phyloP scores from a whole-genome alignment of 2,113 vertebrate genomes.

The Sprattus sprattus region DNA sequence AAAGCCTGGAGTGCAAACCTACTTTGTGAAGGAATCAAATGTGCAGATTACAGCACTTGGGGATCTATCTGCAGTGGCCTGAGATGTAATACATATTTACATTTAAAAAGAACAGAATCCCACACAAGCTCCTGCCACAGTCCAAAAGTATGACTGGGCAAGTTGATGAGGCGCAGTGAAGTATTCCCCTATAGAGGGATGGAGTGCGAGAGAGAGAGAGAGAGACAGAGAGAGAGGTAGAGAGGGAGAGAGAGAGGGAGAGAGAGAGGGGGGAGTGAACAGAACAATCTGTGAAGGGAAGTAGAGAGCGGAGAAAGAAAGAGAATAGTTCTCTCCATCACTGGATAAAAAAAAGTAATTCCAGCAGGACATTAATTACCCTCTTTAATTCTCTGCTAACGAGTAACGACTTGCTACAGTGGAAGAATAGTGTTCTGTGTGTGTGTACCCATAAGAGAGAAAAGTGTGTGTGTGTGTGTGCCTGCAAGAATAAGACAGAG shows the following conservation, averaged over 20 bases:
- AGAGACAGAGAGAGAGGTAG: not conserved
- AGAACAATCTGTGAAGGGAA: not conserved
- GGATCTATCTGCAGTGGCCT: not conserved
- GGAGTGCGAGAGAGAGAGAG: not conserved
- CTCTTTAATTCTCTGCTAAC: not conserved
- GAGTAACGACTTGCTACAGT: not conserved
- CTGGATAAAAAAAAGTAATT: not conserved
- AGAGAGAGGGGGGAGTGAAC: not conserved
- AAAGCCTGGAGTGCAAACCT: not conserved
- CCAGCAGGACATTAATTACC: not conserved
- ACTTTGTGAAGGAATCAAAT: not conserved
- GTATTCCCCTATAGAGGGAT: not conserved
- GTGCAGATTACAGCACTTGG: not conserved
- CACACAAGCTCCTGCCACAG: not conserved
- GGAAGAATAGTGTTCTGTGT: not conserved
- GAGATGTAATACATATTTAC: slow-evolving; percentile 1
- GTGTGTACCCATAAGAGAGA: not conserved
- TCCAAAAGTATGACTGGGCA: slow-evolving; percentile 15
- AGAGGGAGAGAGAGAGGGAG: not conserved
- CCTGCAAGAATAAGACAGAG: too few relatives aligned
- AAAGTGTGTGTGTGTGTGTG: not conserved
- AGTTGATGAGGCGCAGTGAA: not conserved
- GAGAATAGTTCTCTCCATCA: not conserved
- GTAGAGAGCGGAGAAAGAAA: not conserved
- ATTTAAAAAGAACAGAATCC: slow-evolving; percentile 11